Percentiles rank a stretch among this genome's conserved stretches.
Conservation (phyloP, 2,888 invertebrate species). For the Spilarctia lutea region DNA sequence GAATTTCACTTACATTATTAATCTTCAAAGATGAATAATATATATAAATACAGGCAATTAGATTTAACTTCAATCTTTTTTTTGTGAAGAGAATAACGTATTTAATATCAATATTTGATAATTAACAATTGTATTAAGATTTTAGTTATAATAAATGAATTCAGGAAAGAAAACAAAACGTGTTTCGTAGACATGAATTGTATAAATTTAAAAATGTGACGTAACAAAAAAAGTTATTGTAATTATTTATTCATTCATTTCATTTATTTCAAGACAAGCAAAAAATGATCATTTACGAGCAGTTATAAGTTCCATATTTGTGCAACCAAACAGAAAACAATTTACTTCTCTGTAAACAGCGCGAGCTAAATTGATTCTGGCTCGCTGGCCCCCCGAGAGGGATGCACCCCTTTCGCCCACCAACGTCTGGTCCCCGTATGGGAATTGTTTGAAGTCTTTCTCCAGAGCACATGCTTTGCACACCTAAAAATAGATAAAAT, state of each 20-base stretch:
- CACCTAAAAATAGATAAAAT: constrained; percentile 58
- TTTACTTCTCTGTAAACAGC: constrained; percentile 80
- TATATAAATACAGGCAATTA: no score
- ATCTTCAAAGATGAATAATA: no score
- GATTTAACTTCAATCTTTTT: no score
- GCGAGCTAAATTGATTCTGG: constrained; percentile 89
- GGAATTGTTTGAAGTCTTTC: constrained; percentile 86
- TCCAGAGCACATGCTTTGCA: constrained; percentile 84
- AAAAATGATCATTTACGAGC: constrained; percentile 30
- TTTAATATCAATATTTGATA: no score
- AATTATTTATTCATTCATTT: background rate
- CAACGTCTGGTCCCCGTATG: constrained; percentile 89
- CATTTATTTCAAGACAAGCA: background rate
- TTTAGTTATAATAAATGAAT: background rate
- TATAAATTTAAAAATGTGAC: background rate
- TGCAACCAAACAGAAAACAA: constrained; percentile 54
- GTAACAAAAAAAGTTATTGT: background rate
- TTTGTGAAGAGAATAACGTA: no score
- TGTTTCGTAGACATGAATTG: background rate
- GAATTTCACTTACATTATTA: no score
- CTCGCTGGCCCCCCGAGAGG: constrained; percentile 91
- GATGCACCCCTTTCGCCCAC: constrained; percentile 91
- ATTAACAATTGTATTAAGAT: no score
- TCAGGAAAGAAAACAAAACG: background rate
- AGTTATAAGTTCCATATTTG: constrained; percentile 50